Conservation (phyloP, 2,797 vertebrate genomes). For the Uromys caudimaculatus region DNA sequence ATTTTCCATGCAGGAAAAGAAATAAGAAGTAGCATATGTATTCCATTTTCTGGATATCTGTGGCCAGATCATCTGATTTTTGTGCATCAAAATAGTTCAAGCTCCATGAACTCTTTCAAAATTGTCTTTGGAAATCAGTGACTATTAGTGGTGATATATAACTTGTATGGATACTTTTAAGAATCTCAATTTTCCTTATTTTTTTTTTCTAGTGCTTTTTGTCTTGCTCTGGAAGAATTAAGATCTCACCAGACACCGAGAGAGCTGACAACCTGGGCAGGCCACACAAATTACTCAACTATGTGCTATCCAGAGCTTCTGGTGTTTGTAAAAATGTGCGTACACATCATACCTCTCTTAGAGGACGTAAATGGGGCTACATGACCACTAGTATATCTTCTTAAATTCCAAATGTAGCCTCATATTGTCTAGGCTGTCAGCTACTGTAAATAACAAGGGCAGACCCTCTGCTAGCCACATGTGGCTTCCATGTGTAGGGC, state of each 20-base stretch:
- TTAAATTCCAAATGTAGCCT: slow-evolving; percentile 45
- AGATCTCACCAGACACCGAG: neutral
- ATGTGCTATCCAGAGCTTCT: accelerated
- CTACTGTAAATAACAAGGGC: neutral
- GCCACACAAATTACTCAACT: accelerated
- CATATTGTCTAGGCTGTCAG: neutral
- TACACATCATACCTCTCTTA: neutral
- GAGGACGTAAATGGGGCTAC: neutral
- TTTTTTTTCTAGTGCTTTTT: neutral
- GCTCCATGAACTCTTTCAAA: neutral
- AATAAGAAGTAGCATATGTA: neutral
- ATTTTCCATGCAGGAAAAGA: neutral
- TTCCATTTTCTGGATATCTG: neutral
- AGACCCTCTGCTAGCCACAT: slow-evolving; percentile 47
- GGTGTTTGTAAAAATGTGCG: accelerated
- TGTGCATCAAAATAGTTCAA: neutral
- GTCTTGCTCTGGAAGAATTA: neutral
- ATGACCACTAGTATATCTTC: neutral
- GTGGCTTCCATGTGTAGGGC: slow-evolving; percentile 67
- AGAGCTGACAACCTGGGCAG: accelerated
- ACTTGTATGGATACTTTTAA: neutral
- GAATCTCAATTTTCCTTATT: neutral
- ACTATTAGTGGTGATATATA: neutral
- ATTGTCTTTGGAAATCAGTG: neutral
- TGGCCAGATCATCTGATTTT: neutral